Base-by-base conservation (phyloP, 2,888 invertebrate genomes). In the Meiosimyza platycephala region DNA sequence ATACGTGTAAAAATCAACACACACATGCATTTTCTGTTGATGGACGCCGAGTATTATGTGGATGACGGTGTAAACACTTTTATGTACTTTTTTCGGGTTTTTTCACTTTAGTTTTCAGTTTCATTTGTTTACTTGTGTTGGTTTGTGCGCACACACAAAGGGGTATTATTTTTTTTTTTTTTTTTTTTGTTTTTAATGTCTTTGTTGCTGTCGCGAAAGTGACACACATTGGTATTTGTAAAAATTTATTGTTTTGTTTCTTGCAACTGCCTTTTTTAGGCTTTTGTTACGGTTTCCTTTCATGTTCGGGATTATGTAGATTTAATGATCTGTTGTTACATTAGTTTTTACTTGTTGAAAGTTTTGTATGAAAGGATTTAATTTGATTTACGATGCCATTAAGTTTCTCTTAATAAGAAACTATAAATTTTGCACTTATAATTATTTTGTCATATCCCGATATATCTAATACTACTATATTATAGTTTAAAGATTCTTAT, bases 1-100 rank as follows among this genome's bases (percentile, higher is more conserved):
- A 73, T 76, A 67, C 69, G 52, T 74, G 73, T 70, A 74, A 74
- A 76, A 76, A 76, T 72, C 76, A 76, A 74, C 72, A 75, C 64
- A 75, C 64, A 72, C 65, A 66, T 6, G 52, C 64, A 71, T 4
- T 62, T 62, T 57, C 12, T 50, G 22, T 22, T n/a, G 60, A 62
- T 68, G 59, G 28, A 59, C 57, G 18, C 50, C 16, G 16, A 52
- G 55, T 59, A 47, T 59, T 55, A 68, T 57, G 48, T 48, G 55
- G 47, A 55, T 57, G 59, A 47, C 59, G 48, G 47, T 40, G 68
- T n/a, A 64, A 64, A 64, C 51, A 64, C 16, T 28, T 15, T 63
- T 63, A 18, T 50, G 9, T 11, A 15, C 2, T 22, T 18, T 18
- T 51, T 15, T 64, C 22, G 40, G 16, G 15, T 3, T 62, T n/a